phyloP scores from a whole-genome alignment of 2,797 vertebrate genomes.

The Okamejei kenojei region DNA sequence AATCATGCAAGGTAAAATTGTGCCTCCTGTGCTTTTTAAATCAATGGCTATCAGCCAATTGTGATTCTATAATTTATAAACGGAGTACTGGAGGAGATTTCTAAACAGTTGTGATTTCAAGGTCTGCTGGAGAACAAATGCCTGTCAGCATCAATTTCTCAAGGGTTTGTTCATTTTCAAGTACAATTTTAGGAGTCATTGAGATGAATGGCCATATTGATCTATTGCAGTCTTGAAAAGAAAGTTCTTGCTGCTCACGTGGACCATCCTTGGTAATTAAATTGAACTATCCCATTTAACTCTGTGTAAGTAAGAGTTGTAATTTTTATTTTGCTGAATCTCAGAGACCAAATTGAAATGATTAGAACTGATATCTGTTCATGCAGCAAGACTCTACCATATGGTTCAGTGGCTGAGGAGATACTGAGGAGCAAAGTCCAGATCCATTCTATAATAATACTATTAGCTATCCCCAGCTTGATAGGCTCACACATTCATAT shows the following conservation, averaged over 20 bases:
- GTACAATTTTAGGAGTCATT: constrained; percentile 7
- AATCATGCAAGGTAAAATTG: not conserved
- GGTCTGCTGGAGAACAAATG: constrained; percentile 31
- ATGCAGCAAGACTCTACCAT: not conserved
- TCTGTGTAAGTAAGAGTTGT: constrained; percentile 5
- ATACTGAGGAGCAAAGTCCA: not conserved
- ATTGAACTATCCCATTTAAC: not conserved
- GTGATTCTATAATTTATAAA: constrained; percentile 21
- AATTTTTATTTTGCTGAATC: not conserved
- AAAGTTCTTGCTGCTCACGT: constrained; percentile 1
- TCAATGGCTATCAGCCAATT: not conserved
- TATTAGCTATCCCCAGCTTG: not conserved
- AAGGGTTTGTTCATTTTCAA: constrained; percentile 35
- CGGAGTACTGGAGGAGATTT: constrained; percentile 10
- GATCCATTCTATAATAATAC: not conserved
- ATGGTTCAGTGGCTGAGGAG: not conserved
- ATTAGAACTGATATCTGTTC: not conserved
- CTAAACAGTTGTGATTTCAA: constrained; percentile 33
- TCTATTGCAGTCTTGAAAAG: not conserved
- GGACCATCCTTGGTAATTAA: constrained; percentile 26
- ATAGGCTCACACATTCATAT: not conserved
- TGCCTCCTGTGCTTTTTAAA: not conserved
- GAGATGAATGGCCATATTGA: constrained; percentile 23
- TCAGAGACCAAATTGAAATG: not conserved
- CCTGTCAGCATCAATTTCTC: constrained; percentile 32